Conservation (phyloP, 1,140 invertebrate genomes). For the Formica exsecta region DNA sequence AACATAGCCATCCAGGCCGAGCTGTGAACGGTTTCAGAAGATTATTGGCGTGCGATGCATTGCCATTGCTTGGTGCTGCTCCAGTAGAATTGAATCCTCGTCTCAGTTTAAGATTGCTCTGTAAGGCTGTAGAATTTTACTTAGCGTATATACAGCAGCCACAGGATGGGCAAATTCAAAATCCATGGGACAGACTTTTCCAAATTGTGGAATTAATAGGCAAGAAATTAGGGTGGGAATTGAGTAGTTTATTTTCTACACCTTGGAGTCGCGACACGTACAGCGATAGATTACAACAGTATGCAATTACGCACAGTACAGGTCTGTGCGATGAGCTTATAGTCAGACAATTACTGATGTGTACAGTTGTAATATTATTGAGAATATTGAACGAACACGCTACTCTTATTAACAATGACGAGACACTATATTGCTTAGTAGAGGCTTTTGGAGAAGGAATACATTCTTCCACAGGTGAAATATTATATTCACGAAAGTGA, state of each 20-base stretch:
- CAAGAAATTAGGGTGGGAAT: slow-evolving; percentile 93
- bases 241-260: slow-evolving; percentile 85
- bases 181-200: slow-evolving; percentile 94
- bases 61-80: slow-evolving; percentile 90
- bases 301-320: slow-evolving; percentile 73
- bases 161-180: slow-evolving; percentile 89
- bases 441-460: slow-evolving; percentile 82
- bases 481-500: not conserved
- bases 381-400: slow-evolving; percentile 83
- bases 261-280: slow-evolving; percentile 83
- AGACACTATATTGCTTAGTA: slow-evolving; percentile 82
- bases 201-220: slow-evolving; percentile 91
- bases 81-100: slow-evolving; percentile 89
- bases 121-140: slow-evolving; percentile 89
- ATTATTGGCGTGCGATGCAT: slow-evolving; percentile 91
- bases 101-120: slow-evolving; percentile 89
- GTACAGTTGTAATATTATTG: slow-evolving; percentile 81
- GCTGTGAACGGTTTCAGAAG: slow-evolving; percentile 92
- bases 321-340: slow-evolving; percentile 80
- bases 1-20: slow-evolving; percentile 89
- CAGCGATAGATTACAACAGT: slow-evolving; percentile 83
- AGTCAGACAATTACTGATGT: slow-evolving; percentile 82
- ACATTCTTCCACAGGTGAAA: slow-evolving; percentile 76
- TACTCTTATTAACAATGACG: slow-evolving; percentile 79
- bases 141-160: slow-evolving; percentile 89